Evolutionary conservation across 1,140 invertebrate genomes (phyloP), one percentile per base, ranked within the genome.

Genomic region (Hormaphis cornu): DNA sequence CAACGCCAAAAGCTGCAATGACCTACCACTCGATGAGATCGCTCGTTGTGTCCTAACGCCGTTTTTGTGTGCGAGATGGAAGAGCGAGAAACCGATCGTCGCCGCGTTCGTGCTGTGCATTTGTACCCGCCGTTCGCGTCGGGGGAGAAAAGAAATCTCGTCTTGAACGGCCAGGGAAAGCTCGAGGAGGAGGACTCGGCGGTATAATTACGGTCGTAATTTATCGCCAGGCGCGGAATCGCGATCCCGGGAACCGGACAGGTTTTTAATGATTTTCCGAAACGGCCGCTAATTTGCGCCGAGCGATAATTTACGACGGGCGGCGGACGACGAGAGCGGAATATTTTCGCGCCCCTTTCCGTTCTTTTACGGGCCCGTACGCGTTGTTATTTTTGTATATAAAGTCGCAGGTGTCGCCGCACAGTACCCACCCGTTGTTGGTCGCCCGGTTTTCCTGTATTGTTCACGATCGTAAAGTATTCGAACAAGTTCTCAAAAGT

Each of bases 191-290:
- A 50, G n/a, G n/a, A n/a, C n/a, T n/a, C n/a, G n/a, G n/a, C n/a
- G n/a, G n/a, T 63, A 26, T 48, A 63, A 63, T 63, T 44, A 44
- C 40, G 26, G 24, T 30, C 3, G 26, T 63, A 63, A 63, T 48
- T 63, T 63, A 46, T 63, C 44, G 42, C n/a, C 26, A 16, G 18
- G 12, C 5, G 35, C 6, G 20, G 26, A 63, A 63, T 28, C 7
- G 26, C 59, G 12, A 48, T 33, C 42, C 26, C 5, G n/a, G 28
- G 20, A 22, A n/a, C n/a, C 40, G 26, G 59, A 63, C 59, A 63
- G 44, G 59, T 63, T 63, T 63, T 63, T 63, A 63, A 63, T 63
- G 59, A 63, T 63, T 63, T 63, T 30, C 28, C 59, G 18, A 63
- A 63, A 63, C 20, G 59, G 59, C 48, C 28, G 40, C 59, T 63